Evolutionary conservation across 2,888 invertebrate genomes (phyloP).

Genomic region (Macrosiphum euphorbiae): DNA sequence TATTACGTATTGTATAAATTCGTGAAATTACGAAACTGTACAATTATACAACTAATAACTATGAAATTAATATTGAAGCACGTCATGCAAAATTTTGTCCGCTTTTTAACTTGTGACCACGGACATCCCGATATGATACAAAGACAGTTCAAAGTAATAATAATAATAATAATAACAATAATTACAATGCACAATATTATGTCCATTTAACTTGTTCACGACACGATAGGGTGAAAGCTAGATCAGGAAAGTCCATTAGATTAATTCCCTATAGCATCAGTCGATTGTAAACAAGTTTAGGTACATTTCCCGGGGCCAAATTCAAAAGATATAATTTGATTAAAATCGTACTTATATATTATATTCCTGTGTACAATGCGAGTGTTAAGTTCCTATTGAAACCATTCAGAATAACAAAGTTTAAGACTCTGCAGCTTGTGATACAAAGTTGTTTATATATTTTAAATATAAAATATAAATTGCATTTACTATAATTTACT

Average conservation of each 20-base stretch:
- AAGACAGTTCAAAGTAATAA: neutral
- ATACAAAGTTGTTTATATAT: neutral
- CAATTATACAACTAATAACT: no score
- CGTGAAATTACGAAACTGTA: neutral
- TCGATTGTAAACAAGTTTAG: neutral
- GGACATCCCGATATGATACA: neutral
- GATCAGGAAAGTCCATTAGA: neutral
- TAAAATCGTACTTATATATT: neutral
- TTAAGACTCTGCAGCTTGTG: neutral
- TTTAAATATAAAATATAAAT: neutral
- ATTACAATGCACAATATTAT: neutral
- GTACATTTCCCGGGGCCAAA: neutral
- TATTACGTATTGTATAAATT: neutral
- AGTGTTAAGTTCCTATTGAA: neutral
- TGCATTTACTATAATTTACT: neutral
- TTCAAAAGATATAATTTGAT: conserved; percentile 13
- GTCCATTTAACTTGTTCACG: neutral
- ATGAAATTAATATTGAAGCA: neutral
- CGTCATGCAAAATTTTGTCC: neutral
- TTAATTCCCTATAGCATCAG: neutral
- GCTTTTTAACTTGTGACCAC: neutral
- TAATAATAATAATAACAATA: no score
- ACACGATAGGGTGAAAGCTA: neutral
- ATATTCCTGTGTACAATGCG: neutral
- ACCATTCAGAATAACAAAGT: neutral